phyloP scores from a whole-genome alignment of 2,797 vertebrate species.

The Myripristis jacobus region DNA sequence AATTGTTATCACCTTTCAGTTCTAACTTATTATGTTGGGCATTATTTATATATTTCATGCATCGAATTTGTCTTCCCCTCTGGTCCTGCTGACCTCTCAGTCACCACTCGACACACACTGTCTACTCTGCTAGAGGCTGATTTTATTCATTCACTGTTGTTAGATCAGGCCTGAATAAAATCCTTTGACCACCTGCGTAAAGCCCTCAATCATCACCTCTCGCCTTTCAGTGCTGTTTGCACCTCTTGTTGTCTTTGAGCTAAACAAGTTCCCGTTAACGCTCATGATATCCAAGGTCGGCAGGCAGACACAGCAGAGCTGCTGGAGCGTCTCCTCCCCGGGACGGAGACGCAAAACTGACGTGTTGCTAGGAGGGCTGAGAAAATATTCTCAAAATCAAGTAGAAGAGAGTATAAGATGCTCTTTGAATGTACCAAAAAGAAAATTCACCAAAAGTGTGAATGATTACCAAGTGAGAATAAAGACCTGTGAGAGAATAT shows the following conservation, averaged over 20 bases:
- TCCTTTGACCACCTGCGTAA: not conserved
- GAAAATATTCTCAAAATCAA: conserved; percentile 9
- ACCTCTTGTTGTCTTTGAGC: conserved; percentile 3
- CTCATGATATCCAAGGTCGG: conserved; percentile 17
- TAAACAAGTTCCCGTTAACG: conserved; percentile 5
- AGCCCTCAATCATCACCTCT: conserved; percentile 5
- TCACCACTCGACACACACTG: not conserved
- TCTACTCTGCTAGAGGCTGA: not conserved
- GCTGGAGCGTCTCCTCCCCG: conserved; percentile 23
- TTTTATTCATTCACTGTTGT: not conserved
- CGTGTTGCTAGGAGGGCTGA: conserved; percentile 10
- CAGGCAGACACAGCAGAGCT: conserved; percentile 22
- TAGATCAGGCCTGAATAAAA: not conserved
- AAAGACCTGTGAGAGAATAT: too few species aligned
- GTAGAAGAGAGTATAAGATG: too few species aligned
- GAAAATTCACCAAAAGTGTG: too few species aligned
- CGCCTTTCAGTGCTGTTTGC: not conserved
- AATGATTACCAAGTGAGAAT: too few species aligned
- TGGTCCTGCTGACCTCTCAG: not conserved
- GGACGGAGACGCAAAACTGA: conserved; percentile 23
- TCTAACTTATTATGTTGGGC: not conserved
- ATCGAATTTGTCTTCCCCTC: not conserved
- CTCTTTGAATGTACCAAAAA: too few species aligned
- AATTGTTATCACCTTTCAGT: not conserved
- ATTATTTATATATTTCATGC: not conserved